A percentile compares a stretch with the other conserved stretches of the same genome.
phyloP scores from a whole-genome alignment of 2,113 vertebrate species.

The Accipiter cooperii region DNA sequence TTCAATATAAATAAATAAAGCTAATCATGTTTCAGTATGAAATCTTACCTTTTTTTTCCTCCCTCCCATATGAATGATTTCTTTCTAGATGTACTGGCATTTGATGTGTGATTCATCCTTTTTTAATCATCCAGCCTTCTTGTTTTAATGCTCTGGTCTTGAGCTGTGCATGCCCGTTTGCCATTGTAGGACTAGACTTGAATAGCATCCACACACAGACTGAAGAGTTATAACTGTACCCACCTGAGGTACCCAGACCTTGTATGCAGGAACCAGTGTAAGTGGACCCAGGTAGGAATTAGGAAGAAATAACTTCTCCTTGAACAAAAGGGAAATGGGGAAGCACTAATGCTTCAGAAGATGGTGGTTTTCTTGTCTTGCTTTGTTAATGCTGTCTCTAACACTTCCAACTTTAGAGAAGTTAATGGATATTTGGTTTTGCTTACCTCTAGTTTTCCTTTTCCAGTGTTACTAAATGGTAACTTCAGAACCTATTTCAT shows the following conservation, averaged over 20 bases:
- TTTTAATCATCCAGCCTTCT: not conserved
- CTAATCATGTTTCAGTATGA: not conserved
- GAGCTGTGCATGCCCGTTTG: not conserved
- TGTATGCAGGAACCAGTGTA: not conserved
- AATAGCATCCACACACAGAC: not conserved
- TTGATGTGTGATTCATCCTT: not conserved
- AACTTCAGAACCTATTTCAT: not conserved
- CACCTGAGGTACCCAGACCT: rapidly evolving
- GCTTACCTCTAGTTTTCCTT: not conserved
- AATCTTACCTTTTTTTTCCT: not conserved
- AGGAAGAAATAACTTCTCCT: not conserved
- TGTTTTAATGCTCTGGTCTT: not conserved
- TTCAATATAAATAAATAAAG: not conserved
- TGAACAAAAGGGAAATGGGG: not conserved
- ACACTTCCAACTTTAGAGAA: not conserved
- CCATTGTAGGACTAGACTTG: too few species aligned
- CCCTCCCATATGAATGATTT: not conserved
- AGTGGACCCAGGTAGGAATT: not conserved
- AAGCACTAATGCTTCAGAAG: not conserved
- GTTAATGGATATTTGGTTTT: not conserved
- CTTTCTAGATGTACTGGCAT: not conserved
- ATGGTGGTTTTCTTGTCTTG: not conserved
- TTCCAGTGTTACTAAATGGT: not conserved
- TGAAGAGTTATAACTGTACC: not conserved
- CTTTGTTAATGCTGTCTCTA: not conserved